Conservation (phyloP, 2,797 vertebrate genomes). For the Macropus fuliginosus region DNA sequence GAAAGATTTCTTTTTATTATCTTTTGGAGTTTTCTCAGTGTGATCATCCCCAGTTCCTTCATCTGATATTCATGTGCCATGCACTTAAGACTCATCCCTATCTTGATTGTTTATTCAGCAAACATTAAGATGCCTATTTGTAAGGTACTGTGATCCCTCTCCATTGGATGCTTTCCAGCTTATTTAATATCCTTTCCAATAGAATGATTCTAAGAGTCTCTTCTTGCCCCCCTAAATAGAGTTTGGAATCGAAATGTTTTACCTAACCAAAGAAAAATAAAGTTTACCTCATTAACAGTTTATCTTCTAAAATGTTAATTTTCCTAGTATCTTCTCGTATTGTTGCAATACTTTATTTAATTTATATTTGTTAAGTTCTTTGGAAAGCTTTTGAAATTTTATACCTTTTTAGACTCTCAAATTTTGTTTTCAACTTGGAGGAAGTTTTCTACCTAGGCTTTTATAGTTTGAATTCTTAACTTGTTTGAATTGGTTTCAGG, state of each 20-base stretch:
- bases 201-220: background rate
- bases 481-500: conserved; percentile 85
- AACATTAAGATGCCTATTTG: background rate
- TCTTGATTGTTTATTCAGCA: background rate
- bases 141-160: too few relatives aligned
- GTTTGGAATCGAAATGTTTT: conserved; percentile 33
- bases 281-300: background rate
- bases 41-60: background rate
- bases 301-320: background rate
- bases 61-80: background rate
- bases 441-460: conserved; percentile 14
- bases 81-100: background rate
- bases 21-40: background rate
- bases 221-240: background rate
- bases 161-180: background rate
- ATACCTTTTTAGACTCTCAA: conserved; percentile 28
- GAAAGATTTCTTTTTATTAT: background rate
- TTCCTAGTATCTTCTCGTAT: background rate
- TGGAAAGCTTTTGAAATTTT: conserved; percentile 13
- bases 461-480: conserved; percentile 37
- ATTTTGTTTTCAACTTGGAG: conserved; percentile 48
- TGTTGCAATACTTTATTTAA: background rate
- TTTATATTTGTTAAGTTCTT: background rate
- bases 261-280: conserved; percentile 3
- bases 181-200: background rate